Conservation (phyloP, 2,797 vertebrate genomes). For the Lates japonicus region DNA sequence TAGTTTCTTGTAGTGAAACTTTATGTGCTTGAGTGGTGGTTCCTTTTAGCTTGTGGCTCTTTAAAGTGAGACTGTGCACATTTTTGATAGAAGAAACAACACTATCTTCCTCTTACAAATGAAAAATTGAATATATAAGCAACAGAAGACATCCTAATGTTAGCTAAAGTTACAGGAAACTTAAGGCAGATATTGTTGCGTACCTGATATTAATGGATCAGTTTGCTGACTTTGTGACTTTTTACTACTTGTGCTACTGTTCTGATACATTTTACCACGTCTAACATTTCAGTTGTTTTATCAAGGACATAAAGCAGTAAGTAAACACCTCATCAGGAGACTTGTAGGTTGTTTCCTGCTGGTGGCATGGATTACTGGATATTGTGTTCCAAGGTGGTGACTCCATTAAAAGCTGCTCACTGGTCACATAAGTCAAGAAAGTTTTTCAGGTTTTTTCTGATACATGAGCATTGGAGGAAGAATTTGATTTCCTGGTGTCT, state of each 20-base stretch:
- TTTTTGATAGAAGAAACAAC: slow-evolving; percentile 4
- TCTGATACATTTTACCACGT: not conserved
- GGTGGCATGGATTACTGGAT: slow-evolving; percentile 14
- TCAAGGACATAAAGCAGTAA: not conserved
- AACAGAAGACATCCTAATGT: not conserved
- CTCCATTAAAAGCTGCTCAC: not conserved
- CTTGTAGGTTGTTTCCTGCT: slow-evolving; percentile 15
- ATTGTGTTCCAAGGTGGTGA: not conserved
- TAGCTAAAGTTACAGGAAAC: not conserved
- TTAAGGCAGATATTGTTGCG: not conserved
- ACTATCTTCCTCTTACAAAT: slow-evolving; percentile 22
- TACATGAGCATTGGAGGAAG: not conserved
- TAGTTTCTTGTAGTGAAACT: slow-evolving; percentile 29
- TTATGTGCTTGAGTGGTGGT: slow-evolving; percentile 46
- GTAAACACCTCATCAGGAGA: slow-evolving; percentile 12
- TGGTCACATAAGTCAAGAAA: not conserved
- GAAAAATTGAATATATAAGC: slow-evolving; percentile 21
- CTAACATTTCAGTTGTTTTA: slow-evolving; percentile 5
- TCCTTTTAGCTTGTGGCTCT: slow-evolving; percentile 29
- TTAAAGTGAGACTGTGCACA: slow-evolving; percentile 1
- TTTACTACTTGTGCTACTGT: not conserved
- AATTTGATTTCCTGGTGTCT: not conserved
- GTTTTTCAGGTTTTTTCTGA: not conserved
- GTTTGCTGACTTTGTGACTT: not conserved
- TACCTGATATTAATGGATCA: slow-evolving; percentile 4